phyloP scores from a whole-genome alignment of 2,113 vertebrate species.

The Phylloscopus trochiloides region DNA sequence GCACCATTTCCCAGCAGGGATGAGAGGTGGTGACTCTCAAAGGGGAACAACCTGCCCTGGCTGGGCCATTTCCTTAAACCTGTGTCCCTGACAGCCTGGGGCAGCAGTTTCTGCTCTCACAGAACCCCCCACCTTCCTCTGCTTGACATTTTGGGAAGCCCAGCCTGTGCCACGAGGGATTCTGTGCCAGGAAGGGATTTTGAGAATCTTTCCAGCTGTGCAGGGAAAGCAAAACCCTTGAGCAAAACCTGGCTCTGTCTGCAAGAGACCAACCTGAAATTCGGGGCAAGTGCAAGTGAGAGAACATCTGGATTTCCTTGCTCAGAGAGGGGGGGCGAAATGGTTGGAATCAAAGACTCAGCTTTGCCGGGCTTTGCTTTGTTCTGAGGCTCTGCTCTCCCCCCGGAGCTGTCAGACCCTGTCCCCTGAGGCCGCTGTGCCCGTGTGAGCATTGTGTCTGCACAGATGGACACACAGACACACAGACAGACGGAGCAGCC shows the following conservation, averaged over 20 bases:
- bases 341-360: not conserved
- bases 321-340: fast-evolving
- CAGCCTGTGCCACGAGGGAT: not conserved
- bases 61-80: fast-evolving
- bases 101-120: not conserved
- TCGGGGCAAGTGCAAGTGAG: not conserved
- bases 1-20: not conserved
- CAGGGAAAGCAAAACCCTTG: not conserved
- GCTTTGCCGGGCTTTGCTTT: constrained; percentile 7
- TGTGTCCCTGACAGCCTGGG: not conserved
- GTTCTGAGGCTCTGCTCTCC: not conserved
- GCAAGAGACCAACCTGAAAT: not conserved
- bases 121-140: not conserved
- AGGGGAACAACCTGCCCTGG: not conserved
- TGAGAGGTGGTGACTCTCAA: not conserved
- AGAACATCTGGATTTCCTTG: not conserved
- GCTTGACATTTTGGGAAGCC: fast-evolving
- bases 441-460: not conserved
- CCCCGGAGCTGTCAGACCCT: not conserved
- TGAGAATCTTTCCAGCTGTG: not conserved
- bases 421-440: not conserved
- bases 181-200: not conserved
- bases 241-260: fast-evolving
- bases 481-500: not conserved
- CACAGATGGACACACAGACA: not conserved